phyloP scores from a whole-genome alignment of 2,113 vertebrate genomes.

The Erythrolamprus reginae region DNA sequence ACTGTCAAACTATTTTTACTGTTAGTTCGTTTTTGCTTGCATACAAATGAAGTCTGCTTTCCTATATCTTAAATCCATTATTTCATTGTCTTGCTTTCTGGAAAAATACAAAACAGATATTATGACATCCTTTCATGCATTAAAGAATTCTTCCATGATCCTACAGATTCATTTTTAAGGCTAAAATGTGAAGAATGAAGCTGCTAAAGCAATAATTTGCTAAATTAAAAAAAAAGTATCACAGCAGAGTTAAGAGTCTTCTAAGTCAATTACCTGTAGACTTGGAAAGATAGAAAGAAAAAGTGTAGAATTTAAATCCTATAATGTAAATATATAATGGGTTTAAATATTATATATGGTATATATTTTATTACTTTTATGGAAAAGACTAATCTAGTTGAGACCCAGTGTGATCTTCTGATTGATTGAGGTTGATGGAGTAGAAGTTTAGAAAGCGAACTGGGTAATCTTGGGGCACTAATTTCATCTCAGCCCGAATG shows the following conservation, averaged over 20 bases:
- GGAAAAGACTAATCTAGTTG: background rate
- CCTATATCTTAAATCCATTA: background rate
- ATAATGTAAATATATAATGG: background rate
- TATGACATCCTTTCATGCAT: background rate
- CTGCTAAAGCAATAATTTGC: background rate
- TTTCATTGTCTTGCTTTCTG: background rate
- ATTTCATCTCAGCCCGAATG: background rate
- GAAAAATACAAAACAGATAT: background rate
- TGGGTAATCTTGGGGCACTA: background rate
- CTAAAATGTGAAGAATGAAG: background rate
- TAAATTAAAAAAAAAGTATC: background rate
- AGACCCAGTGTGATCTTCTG: background rate
- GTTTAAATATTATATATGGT: background rate
- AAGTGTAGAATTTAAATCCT: background rate
- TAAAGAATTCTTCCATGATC: background rate
- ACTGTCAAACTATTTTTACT: background rate
- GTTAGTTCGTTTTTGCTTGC: background rate
- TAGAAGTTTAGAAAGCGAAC: background rate
- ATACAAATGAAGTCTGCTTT: background rate
- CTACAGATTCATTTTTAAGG: background rate
- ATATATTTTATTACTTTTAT: background rate
- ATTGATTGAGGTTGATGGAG: background rate
- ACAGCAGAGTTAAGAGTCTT: background rate
- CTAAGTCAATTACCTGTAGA: background rate
- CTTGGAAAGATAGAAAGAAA: background rate